Base-by-base conservation (phyloP, 2,797 vertebrate genomes). In the Manis pentadactyla region DNA sequence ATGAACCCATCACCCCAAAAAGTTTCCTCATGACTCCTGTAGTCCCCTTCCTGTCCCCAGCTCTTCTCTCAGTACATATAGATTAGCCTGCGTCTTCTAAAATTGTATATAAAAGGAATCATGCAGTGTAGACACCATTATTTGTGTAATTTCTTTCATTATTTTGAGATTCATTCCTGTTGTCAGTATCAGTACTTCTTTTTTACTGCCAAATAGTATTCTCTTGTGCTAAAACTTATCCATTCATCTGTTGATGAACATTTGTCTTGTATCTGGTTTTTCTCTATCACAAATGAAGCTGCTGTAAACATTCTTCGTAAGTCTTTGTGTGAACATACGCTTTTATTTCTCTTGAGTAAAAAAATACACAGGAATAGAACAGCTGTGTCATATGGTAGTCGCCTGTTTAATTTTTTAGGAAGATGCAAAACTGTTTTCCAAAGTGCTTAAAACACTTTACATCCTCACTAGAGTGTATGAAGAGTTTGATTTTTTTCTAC, bases 261-360 rank as follows among this genome's bases (percentile, higher is more conserved):
- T 73, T 83, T 89, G 46, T 59, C 3, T 63, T 85, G 6, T 95
- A 85, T 69, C 77, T 51, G 57, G 29, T 69, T 74, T 77, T 95
- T 82, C 42, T 82, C 18, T 86, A 3, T 75, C 92, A 39, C 27
- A 89, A 57, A 19, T 11, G 9, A 79, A 90, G 66, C 39, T 57
- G 17, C 49, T 82, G 0, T 55, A 23, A 89, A 89, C 27, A 27
- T 84, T 81, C 15, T 87, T 51, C 59, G 2, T 64, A 85, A 85
- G 5, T 75, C 39, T 51, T 55, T 61, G 9, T 73, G 13, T 92
- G 29, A 18, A 31, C 31, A 59, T 69, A 19, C 6, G 29, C 57
- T 93, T 78, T 93, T 77, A 46, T 73, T 96, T 89, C 63, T 90
- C 74, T 77, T 53, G 31, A 64, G n/a, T 93, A 42, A 93, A 53